Evolutionary conservation across 2,888 invertebrate species (phyloP).

Genomic region (Pegoplata infirma): DNA sequence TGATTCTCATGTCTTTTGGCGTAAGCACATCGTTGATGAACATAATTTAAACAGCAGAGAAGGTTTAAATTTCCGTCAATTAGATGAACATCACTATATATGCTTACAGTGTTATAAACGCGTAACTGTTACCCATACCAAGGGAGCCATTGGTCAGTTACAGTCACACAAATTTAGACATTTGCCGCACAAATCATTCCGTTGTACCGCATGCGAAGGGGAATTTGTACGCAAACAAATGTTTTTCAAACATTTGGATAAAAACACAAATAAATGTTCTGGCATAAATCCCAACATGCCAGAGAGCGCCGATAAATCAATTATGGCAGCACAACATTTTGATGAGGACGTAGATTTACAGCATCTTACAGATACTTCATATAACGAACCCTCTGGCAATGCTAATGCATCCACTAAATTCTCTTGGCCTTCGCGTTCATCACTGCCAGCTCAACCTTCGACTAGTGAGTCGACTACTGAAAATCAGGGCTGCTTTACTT

Average conservation of each 20-base stretch:
- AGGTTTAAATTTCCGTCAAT: conserved; percentile 73
- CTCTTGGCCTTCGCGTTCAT: conserved; percentile 54
- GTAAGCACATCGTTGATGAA: conserved; percentile 74
- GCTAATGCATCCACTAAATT: conserved; percentile 36
- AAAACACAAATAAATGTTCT: conserved; percentile 70
- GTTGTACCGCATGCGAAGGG: conserved; percentile 70
- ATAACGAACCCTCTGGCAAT: conserved; percentile 4
- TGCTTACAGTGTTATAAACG: conserved; percentile 74
- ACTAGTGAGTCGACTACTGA: conserved; percentile 35
- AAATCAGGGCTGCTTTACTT: conserved; percentile 57
- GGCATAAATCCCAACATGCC: conserved; percentile 37
- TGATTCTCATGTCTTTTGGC: conserved; percentile 73
- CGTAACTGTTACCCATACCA: conserved; percentile 74
- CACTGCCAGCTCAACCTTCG: conserved; percentile 43
- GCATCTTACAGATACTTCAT: not conserved
- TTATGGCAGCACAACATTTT: not conserved
- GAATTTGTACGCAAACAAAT: conserved; percentile 74
- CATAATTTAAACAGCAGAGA: conserved; percentile 72
- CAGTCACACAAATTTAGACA: conserved; percentile 75
- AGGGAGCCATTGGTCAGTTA: conserved; percentile 73
- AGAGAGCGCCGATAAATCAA: not conserved
- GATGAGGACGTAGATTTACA: no score
- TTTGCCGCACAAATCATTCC: conserved; percentile 73
- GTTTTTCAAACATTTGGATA: conserved; percentile 74
- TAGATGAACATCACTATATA: conserved; percentile 73